Evolutionary conservation across 2,797 vertebrate species (phyloP), one percentile per base, ranked within the genome.

Genomic region (Acipenser oxyrinchus): DNA sequence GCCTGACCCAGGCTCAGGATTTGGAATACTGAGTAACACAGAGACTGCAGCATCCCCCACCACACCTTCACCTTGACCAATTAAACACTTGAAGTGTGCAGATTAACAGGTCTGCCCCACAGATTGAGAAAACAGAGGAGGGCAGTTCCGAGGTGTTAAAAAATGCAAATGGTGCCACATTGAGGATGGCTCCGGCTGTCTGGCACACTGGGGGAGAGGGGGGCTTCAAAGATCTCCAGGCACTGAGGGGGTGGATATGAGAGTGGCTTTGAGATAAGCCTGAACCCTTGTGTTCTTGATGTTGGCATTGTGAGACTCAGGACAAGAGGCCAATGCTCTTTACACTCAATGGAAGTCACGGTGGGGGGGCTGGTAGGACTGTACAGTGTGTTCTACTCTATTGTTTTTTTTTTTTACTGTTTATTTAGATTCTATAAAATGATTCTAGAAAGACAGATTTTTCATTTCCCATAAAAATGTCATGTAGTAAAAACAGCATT

Each of bases 111-210:
- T 78, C 79, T 78, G 78, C 68, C 37, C 79, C 83, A 75, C 78
- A 78, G 53, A 82, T 82, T 78, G 77, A 81, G 83, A 82, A 83
- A 84, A 83, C 84, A 81, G 80, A 64, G 81, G 80, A 80, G 77
- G 84, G 82, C 82, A 75, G 75, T 76, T 51, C 73, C 68, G 75
- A 73, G 83, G 79, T 86, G 86, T 93, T 93, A 93, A 89, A 93
- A 93, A 86, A 94, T 95, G 94, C 87, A 90, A 95, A 96, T 93
- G 79, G 66, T 68, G 72, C 69, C 63, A 81, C 74, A 71, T 75
- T 77, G 79, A 79, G 79, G 73, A 55, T 60, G 92, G 91, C 93
- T 92, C 90, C 84, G 82, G 86, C 76, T 75, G 90, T 92, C 93
- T 93, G 82, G 84, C 89, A 81, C 91, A 89, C 83, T 83, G 74